Evolutionary conservation across 2,113 vertebrate species (phyloP).

Genomic region (Sclerurus mexicanus): DNA sequence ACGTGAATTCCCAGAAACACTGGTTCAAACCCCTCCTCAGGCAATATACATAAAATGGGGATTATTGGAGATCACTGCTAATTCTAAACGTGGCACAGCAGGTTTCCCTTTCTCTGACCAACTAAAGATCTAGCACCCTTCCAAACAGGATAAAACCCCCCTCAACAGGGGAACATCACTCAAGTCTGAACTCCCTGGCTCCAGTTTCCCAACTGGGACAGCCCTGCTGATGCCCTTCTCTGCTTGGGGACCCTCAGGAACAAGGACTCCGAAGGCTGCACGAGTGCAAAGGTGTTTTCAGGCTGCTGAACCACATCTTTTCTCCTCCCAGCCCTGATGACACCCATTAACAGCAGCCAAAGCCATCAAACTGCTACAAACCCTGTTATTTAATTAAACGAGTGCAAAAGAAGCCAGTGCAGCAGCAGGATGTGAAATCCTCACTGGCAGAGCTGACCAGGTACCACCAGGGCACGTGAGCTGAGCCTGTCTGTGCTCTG

Average conservation of each 20-base stretch:
- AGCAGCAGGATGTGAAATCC: not conserved
- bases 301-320: not conserved
- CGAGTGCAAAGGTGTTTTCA: not conserved
- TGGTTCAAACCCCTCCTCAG: not conserved
- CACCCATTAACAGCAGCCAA: too few relatives aligned
- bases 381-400: too few relatives aligned
- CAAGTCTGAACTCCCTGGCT: not conserved
- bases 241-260: not conserved
- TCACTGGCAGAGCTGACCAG: not conserved
- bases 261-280: not conserved
- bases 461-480: not conserved
- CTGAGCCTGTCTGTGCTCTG: not conserved
- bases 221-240: not conserved
- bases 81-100: not conserved
- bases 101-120: not conserved
- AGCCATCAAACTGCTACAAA: too few relatives aligned
- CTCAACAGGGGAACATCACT: not conserved
- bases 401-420: too few relatives aligned
- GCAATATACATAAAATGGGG: not conserved
- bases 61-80: not conserved
- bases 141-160: not conserved
- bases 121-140: not conserved
- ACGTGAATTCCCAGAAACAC: not conserved
- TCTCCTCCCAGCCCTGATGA: too few relatives aligned
- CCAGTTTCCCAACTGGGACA: not conserved